Evolutionary conservation across 1,140 invertebrate species (phyloP), one percentile per base, ranked within the genome.

Genomic region (Plodia interpunctella): DNA sequence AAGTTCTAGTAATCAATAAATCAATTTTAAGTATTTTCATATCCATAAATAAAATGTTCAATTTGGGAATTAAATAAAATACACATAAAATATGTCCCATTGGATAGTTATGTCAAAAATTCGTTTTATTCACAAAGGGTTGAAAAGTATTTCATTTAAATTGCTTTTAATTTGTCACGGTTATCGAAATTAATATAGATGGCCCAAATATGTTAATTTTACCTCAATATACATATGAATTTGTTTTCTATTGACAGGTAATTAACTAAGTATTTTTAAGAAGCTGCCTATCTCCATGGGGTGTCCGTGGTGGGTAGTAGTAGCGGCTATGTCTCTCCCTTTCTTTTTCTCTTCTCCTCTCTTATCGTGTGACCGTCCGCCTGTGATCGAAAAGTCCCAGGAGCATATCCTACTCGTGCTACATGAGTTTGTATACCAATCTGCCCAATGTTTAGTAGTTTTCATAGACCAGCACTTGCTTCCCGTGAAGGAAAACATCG

Each of bases 161-260:
- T 18, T 38, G 32, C 32, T 18, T 55, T 55, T 38, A 55, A 55
- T 55, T 55, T 55, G 54, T 55, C 54, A 55, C n/a, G 21, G 17
- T 8, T 44, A 35, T 38, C 54, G 30, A 21, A 30, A 38, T 55
- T 55, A 35, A 55, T 55, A 55, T 38, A 21, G 21, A 55, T 21
- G 30, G 15, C 30, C 15, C 44, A 38, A 20, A 38, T 38, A 55
- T 55, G 54, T 4, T 38, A 55, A 55, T 55, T 5, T 2, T n/a
- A 0, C 54, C 17, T 44, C 20, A 17, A 44, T 20, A 44, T 38
- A 55, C 30, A 19, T 11, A 20, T 38, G 19, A 38, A 55, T 35
- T 44, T 4, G 38, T 44, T 15, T 44, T n/a, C 13, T 55, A 38
- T 55, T 20, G 15, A 17, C 9, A 19, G 30, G 17, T 44, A 5